Conservation (phyloP, 1,140 invertebrate genomes). For the Nilaparvata lugens region DNA sequence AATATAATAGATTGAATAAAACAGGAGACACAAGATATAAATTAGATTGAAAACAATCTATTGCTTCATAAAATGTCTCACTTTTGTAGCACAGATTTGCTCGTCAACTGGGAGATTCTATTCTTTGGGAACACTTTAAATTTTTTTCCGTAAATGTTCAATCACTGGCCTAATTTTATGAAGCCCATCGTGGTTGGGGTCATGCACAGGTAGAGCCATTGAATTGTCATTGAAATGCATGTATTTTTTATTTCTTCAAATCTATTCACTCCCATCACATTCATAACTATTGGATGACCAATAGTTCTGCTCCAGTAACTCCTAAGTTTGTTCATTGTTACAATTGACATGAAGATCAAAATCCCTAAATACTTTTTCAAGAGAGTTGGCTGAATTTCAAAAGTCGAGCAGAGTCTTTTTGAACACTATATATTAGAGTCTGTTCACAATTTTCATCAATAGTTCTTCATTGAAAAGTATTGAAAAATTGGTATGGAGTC, state of each 20-base stretch:
- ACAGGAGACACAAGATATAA: no score
- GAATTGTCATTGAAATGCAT: slow-evolving; percentile 15
- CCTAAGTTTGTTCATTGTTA: slow-evolving; percentile 11
- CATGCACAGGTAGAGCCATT: neutral
- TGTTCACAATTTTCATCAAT: neutral
- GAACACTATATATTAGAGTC: neutral
- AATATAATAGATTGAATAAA: no score
- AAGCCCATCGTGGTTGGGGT: slow-evolving; percentile 5
- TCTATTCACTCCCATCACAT: slow-evolving; percentile 10
- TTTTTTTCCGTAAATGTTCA: slow-evolving; percentile 5
- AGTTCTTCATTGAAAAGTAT: slow-evolving; percentile 28
- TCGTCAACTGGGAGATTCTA: no score
- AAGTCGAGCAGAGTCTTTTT: neutral
- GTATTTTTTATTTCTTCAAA: slow-evolving; percentile 15
- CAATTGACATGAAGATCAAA: slow-evolving; percentile 10
- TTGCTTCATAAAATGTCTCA: no score
- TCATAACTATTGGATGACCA: slow-evolving; percentile 5
- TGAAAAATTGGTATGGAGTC: slow-evolving; percentile 23
- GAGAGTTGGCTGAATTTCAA: slow-evolving; percentile 26
- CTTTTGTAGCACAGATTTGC: no score
- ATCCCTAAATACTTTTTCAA: slow-evolving; percentile 25
- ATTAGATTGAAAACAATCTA: no score
- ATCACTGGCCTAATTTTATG: slow-evolving; percentile 14
- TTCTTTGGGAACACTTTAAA: slow-evolving; percentile 16
- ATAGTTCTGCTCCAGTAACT: slow-evolving; percentile 11